These are phyloP conservation scores for Sardina pilchardus DNA, from an alignment of 2,113 vertebrate species.

Conservation along the genomic window DNA sequence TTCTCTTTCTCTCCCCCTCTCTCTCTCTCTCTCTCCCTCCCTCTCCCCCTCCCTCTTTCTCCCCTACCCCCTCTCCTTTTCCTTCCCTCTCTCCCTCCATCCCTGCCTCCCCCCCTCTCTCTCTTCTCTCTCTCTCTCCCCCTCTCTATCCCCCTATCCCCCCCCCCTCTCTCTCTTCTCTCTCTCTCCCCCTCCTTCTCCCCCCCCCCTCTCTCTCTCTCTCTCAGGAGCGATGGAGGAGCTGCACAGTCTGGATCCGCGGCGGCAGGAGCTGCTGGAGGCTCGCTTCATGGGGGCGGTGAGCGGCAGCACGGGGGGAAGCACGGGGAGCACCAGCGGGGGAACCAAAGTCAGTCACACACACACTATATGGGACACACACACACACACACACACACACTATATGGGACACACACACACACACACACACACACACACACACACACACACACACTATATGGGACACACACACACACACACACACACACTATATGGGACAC, in stretches of 20 bases:
- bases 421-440: neutral
- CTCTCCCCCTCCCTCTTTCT: neutral
- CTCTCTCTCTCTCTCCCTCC: neutral
- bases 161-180: neutral
- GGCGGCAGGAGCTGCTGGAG: slow-evolving; percentile 96
- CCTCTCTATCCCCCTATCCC: neutral
- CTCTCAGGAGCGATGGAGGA: slow-evolving; percentile 95
- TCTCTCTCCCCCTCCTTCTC: neutral
- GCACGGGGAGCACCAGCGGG: slow-evolving; percentile 94
- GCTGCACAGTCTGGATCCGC: slow-evolving; percentile 98
- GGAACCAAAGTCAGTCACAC: slow-evolving; percentile 90
- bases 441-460: neutral
- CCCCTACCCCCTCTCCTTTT: neutral
- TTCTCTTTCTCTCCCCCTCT: neutral
- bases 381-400: neutral
- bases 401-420: neutral
- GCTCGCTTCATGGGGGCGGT: slow-evolving; percentile 96
- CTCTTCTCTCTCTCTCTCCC: neutral
- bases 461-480: too few species aligned
- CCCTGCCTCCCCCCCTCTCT: neutral
- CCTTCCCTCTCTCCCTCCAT: neutral
- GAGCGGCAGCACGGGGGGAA: slow-evolving; percentile 90
- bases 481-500: too few species aligned
- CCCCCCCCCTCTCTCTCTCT: neutral
- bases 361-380: neutral